Conservation (phyloP, 1,140 invertebrate genomes). For the Maconellicoccus hirsutus region DNA sequence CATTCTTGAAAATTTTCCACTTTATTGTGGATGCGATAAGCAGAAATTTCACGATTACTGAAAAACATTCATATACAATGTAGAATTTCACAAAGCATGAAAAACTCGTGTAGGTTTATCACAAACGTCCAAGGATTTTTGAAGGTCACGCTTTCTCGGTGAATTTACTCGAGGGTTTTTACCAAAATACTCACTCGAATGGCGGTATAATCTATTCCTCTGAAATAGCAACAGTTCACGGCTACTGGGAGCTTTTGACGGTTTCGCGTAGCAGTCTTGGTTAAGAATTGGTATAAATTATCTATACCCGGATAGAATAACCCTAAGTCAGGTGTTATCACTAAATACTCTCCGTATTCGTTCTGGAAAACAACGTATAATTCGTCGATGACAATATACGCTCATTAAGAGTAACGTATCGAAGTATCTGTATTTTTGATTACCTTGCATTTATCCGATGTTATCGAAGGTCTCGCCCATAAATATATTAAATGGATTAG, state of each 20-base stretch:
- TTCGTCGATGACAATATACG: no score
- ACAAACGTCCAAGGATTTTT: no score
- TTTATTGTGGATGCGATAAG: no score
- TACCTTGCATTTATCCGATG: conserved; percentile 36
- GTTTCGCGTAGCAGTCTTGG: conserved; percentile 38
- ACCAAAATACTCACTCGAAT: not conserved
- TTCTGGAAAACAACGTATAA: conserved; percentile 7
- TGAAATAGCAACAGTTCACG: conserved; percentile 45
- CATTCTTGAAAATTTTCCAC: no score
- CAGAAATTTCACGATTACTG: no score
- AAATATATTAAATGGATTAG: conserved; percentile 47
- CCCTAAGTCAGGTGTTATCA: conserved; percentile 47
- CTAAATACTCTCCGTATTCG: conserved; percentile 38
- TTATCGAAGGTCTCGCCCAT: conserved; percentile 37
- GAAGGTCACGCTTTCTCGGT: no score
- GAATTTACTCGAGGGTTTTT: no score
- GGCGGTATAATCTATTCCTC: conserved; percentile 50
- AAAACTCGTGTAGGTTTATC: no score
- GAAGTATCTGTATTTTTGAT: conserved; percentile 23
- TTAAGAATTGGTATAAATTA: conserved; percentile 31
- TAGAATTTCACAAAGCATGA: no score
- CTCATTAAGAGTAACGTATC: not conserved
- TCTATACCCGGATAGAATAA: conserved; percentile 52
- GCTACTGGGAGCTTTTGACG: conserved; percentile 50
- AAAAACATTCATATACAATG: no score